Conservation (phyloP, 2,113 vertebrate species). For the Pleuronectes platessa region DNA sequence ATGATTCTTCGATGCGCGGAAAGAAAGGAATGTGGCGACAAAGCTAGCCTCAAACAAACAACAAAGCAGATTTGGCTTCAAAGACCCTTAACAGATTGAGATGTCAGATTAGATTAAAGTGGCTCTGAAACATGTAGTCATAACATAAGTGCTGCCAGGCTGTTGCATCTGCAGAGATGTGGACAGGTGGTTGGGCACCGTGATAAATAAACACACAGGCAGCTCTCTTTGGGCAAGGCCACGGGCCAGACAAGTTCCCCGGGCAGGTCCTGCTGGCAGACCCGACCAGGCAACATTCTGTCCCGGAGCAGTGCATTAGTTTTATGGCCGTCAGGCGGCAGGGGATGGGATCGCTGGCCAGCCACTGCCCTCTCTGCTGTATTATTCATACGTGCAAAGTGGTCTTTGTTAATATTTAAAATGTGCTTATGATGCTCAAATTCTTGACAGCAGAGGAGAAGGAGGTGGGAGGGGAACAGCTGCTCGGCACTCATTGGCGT, state of each 20-base stretch:
- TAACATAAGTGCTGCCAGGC: constrained; percentile 70
- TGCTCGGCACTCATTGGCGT: constrained; percentile 47
- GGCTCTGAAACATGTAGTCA: constrained; percentile 72
- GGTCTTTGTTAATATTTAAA: constrained; percentile 89
- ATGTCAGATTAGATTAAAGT: constrained; percentile 74
- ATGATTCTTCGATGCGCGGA: constrained; percentile 20
- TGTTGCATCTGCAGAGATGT: constrained; percentile 68
- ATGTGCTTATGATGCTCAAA: constrained; percentile 85
- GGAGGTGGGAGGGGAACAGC: constrained; percentile 59
- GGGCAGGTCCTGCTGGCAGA: constrained; percentile 54
- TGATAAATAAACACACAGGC: constrained; percentile 55
- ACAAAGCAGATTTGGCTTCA: constrained; percentile 66
- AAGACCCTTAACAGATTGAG: constrained; percentile 76
- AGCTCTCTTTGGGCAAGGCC: constrained; percentile 49
- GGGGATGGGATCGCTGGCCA: constrained; percentile 79
- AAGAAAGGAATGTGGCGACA: constrained; percentile 66
- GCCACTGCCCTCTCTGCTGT: constrained; percentile 80
- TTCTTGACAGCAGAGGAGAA: constrained; percentile 69
- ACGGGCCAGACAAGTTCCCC: constrained; percentile 43
- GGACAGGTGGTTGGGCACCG: constrained; percentile 58
- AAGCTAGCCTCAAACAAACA: constrained; percentile 59
- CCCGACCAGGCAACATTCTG: constrained; percentile 58
- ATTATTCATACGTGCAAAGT: constrained; percentile 88
- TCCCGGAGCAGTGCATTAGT: constrained; percentile 83
- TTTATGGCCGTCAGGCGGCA: constrained; percentile 79